Percentiles rank a stretch among this genome's conserved stretches.
Evolutionary conservation across 2,797 vertebrate species (phyloP).

Genomic region (Mus caroli): DNA sequence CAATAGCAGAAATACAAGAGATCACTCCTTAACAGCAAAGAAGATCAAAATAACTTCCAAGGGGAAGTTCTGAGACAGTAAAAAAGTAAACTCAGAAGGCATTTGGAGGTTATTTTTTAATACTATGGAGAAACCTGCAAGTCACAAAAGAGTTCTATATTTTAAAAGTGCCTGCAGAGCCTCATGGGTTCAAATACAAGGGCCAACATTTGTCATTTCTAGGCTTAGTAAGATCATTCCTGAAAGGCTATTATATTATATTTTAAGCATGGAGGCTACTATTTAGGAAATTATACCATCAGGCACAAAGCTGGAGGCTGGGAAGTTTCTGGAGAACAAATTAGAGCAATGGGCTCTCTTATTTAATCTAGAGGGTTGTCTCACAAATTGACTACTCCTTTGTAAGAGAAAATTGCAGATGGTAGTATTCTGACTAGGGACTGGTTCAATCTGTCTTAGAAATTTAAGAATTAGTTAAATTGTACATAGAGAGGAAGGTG

Average conservation of each 20-base stretch:
- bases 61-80: conserved; percentile 20
- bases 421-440: not conserved
- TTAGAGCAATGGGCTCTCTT: not conserved
- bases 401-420: conserved; percentile 29
- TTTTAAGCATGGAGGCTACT: conserved; percentile 2
- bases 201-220: not conserved
- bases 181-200: conserved; percentile 15
- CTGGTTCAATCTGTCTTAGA: not conserved
- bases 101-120: conserved; percentile 50
- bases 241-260: conserved; percentile 37
- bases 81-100: conserved; percentile 35
- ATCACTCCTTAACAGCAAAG: conserved; percentile 19
- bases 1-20: not conserved
- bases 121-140: conserved; percentile 11
- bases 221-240: conserved; percentile 49
- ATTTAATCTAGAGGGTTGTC: conserved; percentile 26
- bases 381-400: conserved; percentile 31
- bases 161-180: conserved; percentile 23
- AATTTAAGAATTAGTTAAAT: conserved; percentile 34
- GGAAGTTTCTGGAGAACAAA: not conserved
- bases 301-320: not conserved
- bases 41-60: conserved; percentile 38
- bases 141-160: conserved; percentile 1
- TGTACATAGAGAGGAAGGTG: not conserved
- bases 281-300: not conserved